These are phyloP conservation scores for Phortica okadai DNA, from an alignment of 2,888 invertebrate species.

Conservation along the genomic window DNA sequence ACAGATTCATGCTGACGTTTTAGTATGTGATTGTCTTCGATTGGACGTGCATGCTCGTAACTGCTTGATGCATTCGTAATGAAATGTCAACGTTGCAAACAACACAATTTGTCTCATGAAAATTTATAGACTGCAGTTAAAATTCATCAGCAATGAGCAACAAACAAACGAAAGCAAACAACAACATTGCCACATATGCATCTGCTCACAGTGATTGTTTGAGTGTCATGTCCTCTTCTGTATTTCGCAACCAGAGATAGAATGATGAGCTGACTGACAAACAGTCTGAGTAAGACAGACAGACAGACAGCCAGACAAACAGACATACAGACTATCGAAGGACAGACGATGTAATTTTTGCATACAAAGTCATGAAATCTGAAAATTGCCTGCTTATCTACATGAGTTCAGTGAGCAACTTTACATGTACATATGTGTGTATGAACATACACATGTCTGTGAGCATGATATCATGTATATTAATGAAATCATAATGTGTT, in stretches of 20 bases:
- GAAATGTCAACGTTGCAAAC: constrained; percentile 34
- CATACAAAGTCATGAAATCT: neutral
- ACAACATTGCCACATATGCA: neutral
- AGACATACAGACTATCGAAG: neutral
- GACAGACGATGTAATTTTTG: neutral
- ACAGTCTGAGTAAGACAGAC: neutral
- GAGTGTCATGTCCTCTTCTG: neutral
- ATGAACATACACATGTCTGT: neutral
- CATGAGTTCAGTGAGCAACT: neutral
- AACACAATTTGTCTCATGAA: constrained; percentile 36
- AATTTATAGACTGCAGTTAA: constrained; percentile 28
- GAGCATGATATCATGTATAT: no score
- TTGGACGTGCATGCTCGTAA: neutral
- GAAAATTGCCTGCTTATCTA: neutral
- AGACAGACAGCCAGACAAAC: neutral
- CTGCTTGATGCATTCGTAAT: constrained; percentile 23
- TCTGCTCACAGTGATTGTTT: neutral
- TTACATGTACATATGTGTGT: neutral
- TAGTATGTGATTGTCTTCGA: neutral
- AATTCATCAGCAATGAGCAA: neutral
- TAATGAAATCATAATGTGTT: no score
- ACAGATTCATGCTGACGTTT: neutral
- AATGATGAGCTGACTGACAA: neutral
- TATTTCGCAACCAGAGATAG: neutral
- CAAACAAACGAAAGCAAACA: neutral